A percentile compares a stretch with the other conserved stretches of the same genome.
Conservation (phyloP, 2,888 invertebrate genomes). For the Drosophila ezoana region DNA sequence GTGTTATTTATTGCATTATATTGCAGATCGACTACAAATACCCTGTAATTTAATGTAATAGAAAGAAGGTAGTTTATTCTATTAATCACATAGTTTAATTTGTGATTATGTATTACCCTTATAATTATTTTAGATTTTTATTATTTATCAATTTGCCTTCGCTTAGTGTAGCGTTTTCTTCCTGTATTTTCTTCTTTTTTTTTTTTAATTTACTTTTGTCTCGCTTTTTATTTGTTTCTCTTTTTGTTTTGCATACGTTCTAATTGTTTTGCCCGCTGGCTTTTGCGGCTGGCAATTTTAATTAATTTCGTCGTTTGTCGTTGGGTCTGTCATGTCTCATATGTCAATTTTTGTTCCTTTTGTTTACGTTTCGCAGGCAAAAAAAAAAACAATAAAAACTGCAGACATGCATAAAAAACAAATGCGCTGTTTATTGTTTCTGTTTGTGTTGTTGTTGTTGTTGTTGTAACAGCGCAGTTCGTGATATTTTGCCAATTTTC, state of each 20-base stretch:
- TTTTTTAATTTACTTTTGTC: background rate
- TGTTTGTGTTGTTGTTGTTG: conserved; percentile 31
- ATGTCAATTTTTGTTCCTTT: conserved; percentile 33
- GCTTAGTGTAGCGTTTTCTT: background rate
- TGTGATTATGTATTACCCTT: too few species aligned
- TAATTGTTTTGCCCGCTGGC: conserved; percentile 45
- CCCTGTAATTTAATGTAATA: too few species aligned
- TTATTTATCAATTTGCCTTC: background rate
- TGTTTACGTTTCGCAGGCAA: conserved; percentile 51
- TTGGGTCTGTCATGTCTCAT: conserved; percentile 20
- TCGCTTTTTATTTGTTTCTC: background rate
- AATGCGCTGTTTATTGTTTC: conserved; percentile 42
- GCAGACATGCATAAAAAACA: conserved; percentile 12
- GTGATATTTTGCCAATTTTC: conserved; percentile 65
- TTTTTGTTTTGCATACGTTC: conserved; percentile 19
- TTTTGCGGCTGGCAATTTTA: conserved; percentile 39
- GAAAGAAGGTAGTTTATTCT: too few species aligned
- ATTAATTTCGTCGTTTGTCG: conserved; percentile 38
- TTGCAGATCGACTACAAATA: too few species aligned
- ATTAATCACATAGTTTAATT: too few species aligned
- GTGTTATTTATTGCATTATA: too few species aligned
- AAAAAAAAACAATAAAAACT: conserved; percentile 14
- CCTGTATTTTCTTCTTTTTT: background rate
- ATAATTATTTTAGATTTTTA: too few species aligned
- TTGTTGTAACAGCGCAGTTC: conserved; percentile 40